A percentile compares a stretch with the other conserved stretches of the same genome.
Evolutionary conservation across 2,888 invertebrate genomes (phyloP).

Genomic region (Epinotia ramella): DNA sequence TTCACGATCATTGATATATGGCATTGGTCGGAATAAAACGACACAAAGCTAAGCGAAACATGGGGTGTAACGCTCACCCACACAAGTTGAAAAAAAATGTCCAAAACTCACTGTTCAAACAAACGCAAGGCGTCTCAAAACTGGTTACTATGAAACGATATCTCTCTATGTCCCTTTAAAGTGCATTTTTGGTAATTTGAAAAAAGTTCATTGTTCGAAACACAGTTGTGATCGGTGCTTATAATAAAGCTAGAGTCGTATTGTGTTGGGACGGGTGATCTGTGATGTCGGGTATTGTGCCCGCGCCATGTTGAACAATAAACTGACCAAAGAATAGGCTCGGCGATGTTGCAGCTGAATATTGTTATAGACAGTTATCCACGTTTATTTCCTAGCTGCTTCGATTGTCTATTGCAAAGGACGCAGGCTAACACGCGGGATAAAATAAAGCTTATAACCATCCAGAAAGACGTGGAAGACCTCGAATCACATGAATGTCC

Average conservation of each 20-base stretch:
- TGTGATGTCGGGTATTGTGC: slow-evolving; percentile 75
- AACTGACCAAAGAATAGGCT: slow-evolving; percentile 74
- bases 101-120: slow-evolving; percentile 49
- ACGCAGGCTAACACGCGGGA: no score
- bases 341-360: slow-evolving; percentile 77
- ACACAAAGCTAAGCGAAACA: slow-evolving; percentile 75
- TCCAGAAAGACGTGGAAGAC: no score
- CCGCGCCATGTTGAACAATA: slow-evolving; percentile 74
- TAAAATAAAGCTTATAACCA: no score
- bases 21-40: slow-evolving; percentile 81
- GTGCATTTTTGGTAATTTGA: slow-evolving; percentile 53
- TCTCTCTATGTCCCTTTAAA: slow-evolving; percentile 57
- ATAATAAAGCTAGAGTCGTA: slow-evolving; percentile 70
- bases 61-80: slow-evolving; percentile 61
- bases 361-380: slow-evolving; percentile 68
- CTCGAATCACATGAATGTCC: no score
- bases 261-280: slow-evolving; percentile 75
- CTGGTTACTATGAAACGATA: slow-evolving; percentile 53
- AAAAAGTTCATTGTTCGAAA: slow-evolving; percentile 64
- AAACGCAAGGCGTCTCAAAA: slow-evolving; percentile 55
- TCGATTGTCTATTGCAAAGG: no score
- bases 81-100: slow-evolving; percentile 61
- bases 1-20: slow-evolving; percentile 75
- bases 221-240: slow-evolving; percentile 68
- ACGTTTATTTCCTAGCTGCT: slow-evolving; percentile 8